Evolutionary conservation across 1,140 invertebrate species (phyloP), one percentile per base, ranked within the genome.

Genomic region (Leptopilina boulardi): DNA sequence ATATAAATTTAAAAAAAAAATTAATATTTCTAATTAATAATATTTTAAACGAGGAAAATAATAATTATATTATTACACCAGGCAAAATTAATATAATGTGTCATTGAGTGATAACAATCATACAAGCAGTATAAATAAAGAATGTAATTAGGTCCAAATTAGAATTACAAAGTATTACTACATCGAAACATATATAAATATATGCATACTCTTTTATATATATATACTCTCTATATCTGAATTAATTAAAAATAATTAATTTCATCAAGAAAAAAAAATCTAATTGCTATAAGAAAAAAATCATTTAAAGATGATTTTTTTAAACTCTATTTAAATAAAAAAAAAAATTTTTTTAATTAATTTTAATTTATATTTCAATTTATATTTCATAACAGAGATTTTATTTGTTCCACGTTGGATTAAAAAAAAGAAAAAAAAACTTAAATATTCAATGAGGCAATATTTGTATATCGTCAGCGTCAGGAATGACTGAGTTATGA

Each of bases 381-480:
- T 59, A 26, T 18, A 51, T 51, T 51, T 51, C 47, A 51, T n/a
- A 51, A 51, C 47, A 18, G 47, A 44, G 42, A 51, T 51, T 51
- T 51, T 51, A 51, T 51, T 51, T 51, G 47, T 6, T 51, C 15
- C n/a, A 51, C 47, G 47, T 51, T 18, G n/a, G 5, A 51, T 51
- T 51, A 26, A 26, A 26, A 59, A 21, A 19, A n/a, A n/a, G n/a
- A n/a, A n/a, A n/a, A n/a, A n/a, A n/a, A n/a, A n/a, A n/a, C n/a
- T 59, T 21, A 59, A 26, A 26, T 59, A 26, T 26, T 59, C 21
- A 19, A 59, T 59, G 56, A 26, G 23, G 23, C 56, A 59, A 59
- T 59, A 59, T 59, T 59, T 59, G 56, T 9, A 59, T 59, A 59
- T 59, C 56, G 23, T 59, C 56, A 59, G 56, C 56, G 23, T 59